These are phyloP conservation scores for Halcyon smyrnensis DNA, from an alignment of 2,797 vertebrate genomes.

Conservation along the genomic window DNA sequence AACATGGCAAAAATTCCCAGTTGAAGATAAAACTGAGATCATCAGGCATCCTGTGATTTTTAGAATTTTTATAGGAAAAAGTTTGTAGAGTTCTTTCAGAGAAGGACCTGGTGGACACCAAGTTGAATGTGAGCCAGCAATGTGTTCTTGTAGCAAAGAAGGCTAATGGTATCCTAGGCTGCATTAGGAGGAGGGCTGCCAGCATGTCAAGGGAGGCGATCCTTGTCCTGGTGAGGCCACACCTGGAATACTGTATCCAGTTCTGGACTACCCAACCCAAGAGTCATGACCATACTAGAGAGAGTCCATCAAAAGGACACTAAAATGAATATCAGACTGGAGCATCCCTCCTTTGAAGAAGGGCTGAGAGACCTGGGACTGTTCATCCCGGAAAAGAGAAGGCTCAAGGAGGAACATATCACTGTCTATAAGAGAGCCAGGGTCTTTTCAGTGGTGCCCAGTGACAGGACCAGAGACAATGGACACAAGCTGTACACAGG, in stretches of 20 bases:
- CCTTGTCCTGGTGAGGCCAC: neutral
- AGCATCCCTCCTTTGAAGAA: too few species aligned
- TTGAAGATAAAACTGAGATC: neutral
- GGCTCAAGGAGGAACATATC: too few species aligned
- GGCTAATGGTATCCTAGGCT: neutral
- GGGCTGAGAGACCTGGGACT: too few species aligned
- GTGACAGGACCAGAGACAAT: too few species aligned
- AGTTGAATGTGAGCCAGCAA: neutral
- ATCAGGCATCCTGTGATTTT: neutral
- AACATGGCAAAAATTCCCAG: neutral
- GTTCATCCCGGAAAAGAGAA: too few species aligned
- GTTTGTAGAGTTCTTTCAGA: neutral
- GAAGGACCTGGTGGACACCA: neutral
- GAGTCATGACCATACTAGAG: neutral
- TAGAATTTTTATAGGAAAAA: neutral
- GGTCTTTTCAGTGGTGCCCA: too few species aligned
- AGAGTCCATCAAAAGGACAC: neutral
- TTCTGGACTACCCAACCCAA: neutral
- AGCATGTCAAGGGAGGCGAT: too few species aligned
- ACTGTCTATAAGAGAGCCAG: too few species aligned
- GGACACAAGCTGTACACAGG: too few species aligned
- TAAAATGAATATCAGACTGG: too few species aligned
- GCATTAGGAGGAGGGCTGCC: neutral
- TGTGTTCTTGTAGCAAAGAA: neutral
- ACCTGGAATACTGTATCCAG: neutral